Evolutionary conservation across 2,113 vertebrate species (phyloP).

Genomic region (Ageneiosus marmoratus): DNA sequence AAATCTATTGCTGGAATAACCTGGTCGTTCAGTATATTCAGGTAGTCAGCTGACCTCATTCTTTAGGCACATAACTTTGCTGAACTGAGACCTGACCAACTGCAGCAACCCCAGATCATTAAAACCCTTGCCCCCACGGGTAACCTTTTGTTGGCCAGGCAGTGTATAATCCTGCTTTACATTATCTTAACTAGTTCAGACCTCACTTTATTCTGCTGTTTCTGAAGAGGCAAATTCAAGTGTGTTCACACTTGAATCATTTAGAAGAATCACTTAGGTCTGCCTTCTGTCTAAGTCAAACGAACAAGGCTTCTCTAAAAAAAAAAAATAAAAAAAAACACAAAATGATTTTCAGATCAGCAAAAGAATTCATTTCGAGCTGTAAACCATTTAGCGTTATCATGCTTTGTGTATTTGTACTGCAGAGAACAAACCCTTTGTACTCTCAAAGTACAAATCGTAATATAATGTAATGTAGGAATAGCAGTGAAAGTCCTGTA

Average conservation of each 20-base stretch:
- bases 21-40: too few relatives aligned
- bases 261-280: not conserved
- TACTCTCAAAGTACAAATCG: not conserved
- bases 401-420: not conserved
- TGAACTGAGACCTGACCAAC: too few relatives aligned
- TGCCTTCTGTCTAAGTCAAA: not conserved
- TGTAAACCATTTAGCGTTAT: not conserved
- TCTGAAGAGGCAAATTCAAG: not conserved
- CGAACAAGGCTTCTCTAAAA: not conserved
- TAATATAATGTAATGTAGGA: not conserved
- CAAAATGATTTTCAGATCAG: not conserved
- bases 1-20: too few relatives aligned
- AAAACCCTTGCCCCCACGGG: too few relatives aligned
- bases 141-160: too few relatives aligned
- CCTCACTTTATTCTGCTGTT: not conserved
- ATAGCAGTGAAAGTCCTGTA: not conserved
- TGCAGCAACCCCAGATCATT: too few relatives aligned
- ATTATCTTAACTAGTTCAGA: not conserved
- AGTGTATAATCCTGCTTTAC: not conserved
- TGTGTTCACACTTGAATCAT: not conserved
- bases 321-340: not conserved
- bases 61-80: too few relatives aligned
- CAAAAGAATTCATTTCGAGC: not conserved
- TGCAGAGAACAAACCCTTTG: not conserved
- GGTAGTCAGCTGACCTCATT: too few relatives aligned